phyloP scores from a whole-genome alignment of 1,140 invertebrate genomes.

The Papilio helenus region DNA sequence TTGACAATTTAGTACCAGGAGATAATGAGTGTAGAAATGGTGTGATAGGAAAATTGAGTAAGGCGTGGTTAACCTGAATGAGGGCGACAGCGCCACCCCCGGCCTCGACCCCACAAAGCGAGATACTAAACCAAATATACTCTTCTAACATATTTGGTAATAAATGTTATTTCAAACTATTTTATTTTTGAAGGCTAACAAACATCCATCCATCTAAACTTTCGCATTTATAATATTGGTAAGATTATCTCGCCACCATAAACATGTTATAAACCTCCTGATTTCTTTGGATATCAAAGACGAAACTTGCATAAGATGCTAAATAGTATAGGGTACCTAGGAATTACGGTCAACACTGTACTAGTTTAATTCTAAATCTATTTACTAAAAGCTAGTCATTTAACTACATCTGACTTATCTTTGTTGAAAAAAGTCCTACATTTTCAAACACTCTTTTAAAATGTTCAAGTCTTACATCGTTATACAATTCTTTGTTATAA shows the following conservation, averaged over 20 bases:
- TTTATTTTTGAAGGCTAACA: too few relatives aligned
- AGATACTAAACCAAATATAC: not conserved
- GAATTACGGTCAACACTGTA: not conserved
- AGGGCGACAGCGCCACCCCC: slow-evolving; percentile 30
- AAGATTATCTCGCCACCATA: too few relatives aligned
- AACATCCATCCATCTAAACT: too few relatives aligned
- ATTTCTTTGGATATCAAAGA: too few relatives aligned
- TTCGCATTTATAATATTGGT: too few relatives aligned
- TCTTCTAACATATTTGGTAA: slow-evolving; percentile 28
- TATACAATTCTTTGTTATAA: not conserved
- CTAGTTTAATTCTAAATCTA: not conserved
- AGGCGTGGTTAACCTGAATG: slow-evolving; percentile 43
- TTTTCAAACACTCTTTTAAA: slow-evolving; percentile 7
- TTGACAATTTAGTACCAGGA: slow-evolving; percentile 30
- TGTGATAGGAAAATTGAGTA: slow-evolving; percentile 46
- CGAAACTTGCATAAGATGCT: not conserved
- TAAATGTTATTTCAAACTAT: not conserved
- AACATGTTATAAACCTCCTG: too few relatives aligned
- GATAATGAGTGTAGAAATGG: slow-evolving; percentile 50
- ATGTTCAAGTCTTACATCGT: not conserved
- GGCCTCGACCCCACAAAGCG: slow-evolving; percentile 7
- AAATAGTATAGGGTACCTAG: not conserved
- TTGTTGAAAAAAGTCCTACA: not conserved
- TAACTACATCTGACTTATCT: not conserved
- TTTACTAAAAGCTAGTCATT: not conserved